A percentile compares a stretch with the other conserved stretches of the same genome.
These are phyloP conservation scores for Nycteola revayana DNA, from an alignment of 2,888 invertebrate species.

Conservation along the genomic window DNA sequence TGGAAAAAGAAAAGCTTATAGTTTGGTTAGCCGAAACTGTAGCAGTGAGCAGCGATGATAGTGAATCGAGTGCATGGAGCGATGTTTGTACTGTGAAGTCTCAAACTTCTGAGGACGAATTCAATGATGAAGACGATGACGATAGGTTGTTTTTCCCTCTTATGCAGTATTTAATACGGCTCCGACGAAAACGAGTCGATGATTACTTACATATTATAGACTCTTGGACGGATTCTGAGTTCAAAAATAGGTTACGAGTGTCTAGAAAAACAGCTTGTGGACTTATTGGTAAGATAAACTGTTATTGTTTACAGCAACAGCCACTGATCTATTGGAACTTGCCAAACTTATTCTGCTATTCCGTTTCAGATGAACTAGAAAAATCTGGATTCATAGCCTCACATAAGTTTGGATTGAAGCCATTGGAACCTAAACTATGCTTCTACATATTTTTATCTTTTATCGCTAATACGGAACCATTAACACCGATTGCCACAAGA, in stretches of 20 bases:
- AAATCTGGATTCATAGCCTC: slow-evolving; percentile 58
- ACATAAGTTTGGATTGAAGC: slow-evolving; percentile 59
- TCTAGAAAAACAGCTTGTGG: slow-evolving; percentile 49
- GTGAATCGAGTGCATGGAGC: slow-evolving; percentile 51
- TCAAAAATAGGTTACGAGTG: slow-evolving; percentile 53
- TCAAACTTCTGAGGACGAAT: slow-evolving; percentile 43
- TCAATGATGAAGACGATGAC: slow-evolving; percentile 34
- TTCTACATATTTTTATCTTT: slow-evolving; percentile 62
- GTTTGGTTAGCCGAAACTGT: slow-evolving; percentile 39
- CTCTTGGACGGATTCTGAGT: slow-evolving; percentile 57
- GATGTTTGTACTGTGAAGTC: slow-evolving; percentile 38
- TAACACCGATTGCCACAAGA: slow-evolving; percentile 57
- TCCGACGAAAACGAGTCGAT: slow-evolving; percentile 50
- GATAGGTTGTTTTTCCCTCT: slow-evolving; percentile 56
- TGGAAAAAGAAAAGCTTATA: slow-evolving; percentile 41
- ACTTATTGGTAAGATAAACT: slow-evolving; percentile 44
- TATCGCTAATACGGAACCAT: slow-evolving; percentile 53
- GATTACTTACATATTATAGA: slow-evolving; percentile 60
- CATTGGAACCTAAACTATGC: slow-evolving; percentile 58
- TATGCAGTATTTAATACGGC: slow-evolving; percentile 55
- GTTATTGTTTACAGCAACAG: no score
- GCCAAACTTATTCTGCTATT: not conserved
- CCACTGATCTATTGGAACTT: no score
- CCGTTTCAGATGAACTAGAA: slow-evolving; percentile 58
- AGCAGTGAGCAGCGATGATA: slow-evolving; percentile 40